A percentile compares a stretch with the other conserved stretches of the same genome.
These are phyloP conservation scores for Pachypanchax playfairii DNA, from an alignment of 2,113 vertebrate species.

Conservation along the genomic window DNA sequence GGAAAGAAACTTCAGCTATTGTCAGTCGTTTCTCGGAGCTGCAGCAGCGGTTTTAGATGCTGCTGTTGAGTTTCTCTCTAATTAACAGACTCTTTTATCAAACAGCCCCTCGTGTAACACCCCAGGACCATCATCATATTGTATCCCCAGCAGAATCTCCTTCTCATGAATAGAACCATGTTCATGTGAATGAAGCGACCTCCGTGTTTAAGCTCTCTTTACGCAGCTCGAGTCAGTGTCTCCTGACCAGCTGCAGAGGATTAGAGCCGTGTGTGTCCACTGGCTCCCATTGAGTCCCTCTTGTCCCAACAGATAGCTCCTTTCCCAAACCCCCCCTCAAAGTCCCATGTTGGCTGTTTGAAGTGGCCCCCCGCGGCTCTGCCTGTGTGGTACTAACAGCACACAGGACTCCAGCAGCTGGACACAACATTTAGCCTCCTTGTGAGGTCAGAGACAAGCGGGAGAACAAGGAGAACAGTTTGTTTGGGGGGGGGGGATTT, in stretches of 20 bases:
- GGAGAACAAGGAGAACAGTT: constrained; percentile 50
- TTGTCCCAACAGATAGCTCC: constrained; percentile 74
- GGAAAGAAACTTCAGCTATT: constrained; percentile 2
- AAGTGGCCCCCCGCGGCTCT: constrained; percentile 72
- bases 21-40: constrained; percentile 24
- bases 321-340: constrained; percentile 65
- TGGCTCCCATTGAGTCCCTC: constrained; percentile 66
- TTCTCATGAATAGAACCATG: constrained; percentile 68
- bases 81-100: constrained; percentile 72
- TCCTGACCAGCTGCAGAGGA: constrained; percentile 81
- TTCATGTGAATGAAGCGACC: constrained; percentile 69
- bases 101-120: constrained; percentile 54
- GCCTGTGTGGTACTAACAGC: constrained; percentile 79
- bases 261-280: constrained; percentile 79
- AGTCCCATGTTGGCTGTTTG: constrained; percentile 78
- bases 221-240: constrained; percentile 66
- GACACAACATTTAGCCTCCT: constrained; percentile 80
- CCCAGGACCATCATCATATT: constrained; percentile 70
- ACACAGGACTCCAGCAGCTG: constrained; percentile 77
- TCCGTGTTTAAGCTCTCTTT: constrained; percentile 69
- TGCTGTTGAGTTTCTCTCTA: constrained; percentile 57
- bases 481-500: constrained; percentile 62
- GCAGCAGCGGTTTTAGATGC: constrained; percentile 59
- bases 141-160: constrained; percentile 62
- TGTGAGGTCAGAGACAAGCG: constrained; percentile 70